These are phyloP conservation scores for Acleris literana DNA, from an alignment of 2,888 invertebrate species.

Conservation along the genomic window DNA sequence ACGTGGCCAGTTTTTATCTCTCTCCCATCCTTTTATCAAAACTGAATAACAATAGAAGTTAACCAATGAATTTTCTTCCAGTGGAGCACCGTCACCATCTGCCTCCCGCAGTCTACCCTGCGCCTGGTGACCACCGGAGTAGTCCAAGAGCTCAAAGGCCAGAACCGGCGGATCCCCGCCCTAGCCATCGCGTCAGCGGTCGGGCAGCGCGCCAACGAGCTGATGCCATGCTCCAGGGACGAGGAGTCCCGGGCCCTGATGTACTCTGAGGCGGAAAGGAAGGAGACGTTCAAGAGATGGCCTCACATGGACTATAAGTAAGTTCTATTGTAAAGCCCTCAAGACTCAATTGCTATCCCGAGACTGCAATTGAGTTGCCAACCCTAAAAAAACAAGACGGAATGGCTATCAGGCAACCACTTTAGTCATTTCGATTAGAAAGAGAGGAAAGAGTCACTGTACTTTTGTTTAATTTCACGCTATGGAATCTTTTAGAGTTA, in stretches of 20 bases:
- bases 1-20: too few relatives aligned
- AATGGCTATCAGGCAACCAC: too few relatives aligned
- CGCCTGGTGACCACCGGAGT: slow-evolving; percentile 91
- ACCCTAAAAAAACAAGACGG: too few relatives aligned
- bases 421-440: too few relatives aligned
- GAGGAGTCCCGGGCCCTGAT: slow-evolving; percentile 84
- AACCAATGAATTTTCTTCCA: slow-evolving; percentile 64
- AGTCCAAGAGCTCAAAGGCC: slow-evolving; percentile 91
- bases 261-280: slow-evolving; percentile 96
- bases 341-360: too few relatives aligned
- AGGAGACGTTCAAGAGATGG: slow-evolving; percentile 96
- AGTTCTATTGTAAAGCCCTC: slow-evolving; percentile 47
- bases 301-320: slow-evolving; percentile 98
- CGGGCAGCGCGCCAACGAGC: slow-evolving; percentile 92
- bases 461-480: too few relatives aligned
- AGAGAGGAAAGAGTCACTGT: too few relatives aligned
- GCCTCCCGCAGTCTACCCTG: slow-evolving; percentile 90
- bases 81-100: slow-evolving; percentile 96
- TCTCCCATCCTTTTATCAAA: too few relatives aligned
- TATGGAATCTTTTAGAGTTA: too few relatives aligned
- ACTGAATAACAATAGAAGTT: too few relatives aligned
- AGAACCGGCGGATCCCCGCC: slow-evolving; percentile 92
- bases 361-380: too few relatives aligned
- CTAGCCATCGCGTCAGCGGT: slow-evolving; percentile 95
- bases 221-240: slow-evolving; percentile 84